Evolutionary conservation across 1,140 invertebrate species (phyloP), one percentile per base, ranked within the genome.

Genomic region (Sinonovacula constricta): DNA sequence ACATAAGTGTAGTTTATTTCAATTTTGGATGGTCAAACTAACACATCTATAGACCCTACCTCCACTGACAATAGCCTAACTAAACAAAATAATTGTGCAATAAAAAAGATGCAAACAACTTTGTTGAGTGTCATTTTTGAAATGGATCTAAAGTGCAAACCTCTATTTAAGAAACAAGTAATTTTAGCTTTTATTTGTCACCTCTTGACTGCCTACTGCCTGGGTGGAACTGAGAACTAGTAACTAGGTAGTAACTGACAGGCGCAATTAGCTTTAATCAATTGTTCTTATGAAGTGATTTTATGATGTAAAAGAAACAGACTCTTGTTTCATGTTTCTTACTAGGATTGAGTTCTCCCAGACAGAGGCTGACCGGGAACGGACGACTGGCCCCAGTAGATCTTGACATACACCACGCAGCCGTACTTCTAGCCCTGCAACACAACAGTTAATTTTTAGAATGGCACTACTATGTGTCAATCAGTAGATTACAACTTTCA

Each of bases 291-390:
- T 45, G 18, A 7, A 45, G 18, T 7, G 39, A 45, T 45, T 10
- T 45, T 10, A 60, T 7, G 33, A 59, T 49, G 33, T 53, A 82
- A n/a, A n/a, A n/a, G n/a, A n/a, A n/a, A n/a, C n/a, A n/a, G n/a
- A n/a, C n/a, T n/a, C n/a, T n/a, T n/a, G n/a, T n/a, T n/a, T n/a
- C n/a, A n/a, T n/a, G n/a, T n/a, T n/a, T n/a, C 81, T 87, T 84
- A 92, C 91, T 87, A 92, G 79, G 45, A 93, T 82, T 68, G 85
- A 82, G 4, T 88, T 80, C 26, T 91, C 83, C 92, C 92, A 92
- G 5, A 76, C 74, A 24, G 70, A 70, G n/a, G 79, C 81, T n/a
- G 69, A 84, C 66, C 85, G 87, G 4, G 88, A 77, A 66, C 80
- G 84, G 39, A 85, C 86, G 4, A 88, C 68, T 2, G 90, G 89